Evolutionary conservation across 1,140 invertebrate species (phyloP).

Genomic region (Plodia interpunctella): DNA sequence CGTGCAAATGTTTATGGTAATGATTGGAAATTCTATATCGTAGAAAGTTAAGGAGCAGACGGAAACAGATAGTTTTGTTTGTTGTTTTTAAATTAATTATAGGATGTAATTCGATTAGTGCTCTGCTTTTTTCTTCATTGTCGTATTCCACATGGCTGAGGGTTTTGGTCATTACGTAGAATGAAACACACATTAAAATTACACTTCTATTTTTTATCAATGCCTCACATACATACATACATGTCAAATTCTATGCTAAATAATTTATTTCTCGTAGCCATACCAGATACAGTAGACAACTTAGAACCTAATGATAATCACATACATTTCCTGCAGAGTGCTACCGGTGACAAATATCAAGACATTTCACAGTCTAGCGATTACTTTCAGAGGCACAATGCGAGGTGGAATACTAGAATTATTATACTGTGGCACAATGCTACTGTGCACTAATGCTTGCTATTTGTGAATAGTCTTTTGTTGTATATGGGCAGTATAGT

Average conservation of each 20-base stretch:
- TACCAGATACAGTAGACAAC: background rate
- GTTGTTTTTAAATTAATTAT: no score
- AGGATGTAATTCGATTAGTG: no score
- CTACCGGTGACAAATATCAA: slow-evolving; percentile 53
- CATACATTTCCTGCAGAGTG: slow-evolving; percentile 2
- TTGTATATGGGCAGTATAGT: no score
- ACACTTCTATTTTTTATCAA: no score
- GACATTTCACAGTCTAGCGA: slow-evolving; percentile 65
- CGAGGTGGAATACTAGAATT: background rate
- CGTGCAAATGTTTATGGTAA: slow-evolving; percentile 24
- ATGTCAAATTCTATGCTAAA: no score
- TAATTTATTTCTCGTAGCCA: no score
- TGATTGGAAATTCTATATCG: background rate
- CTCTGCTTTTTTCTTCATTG: no score
- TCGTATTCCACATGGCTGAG: no score
- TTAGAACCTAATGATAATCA: slow-evolving; percentile 3
- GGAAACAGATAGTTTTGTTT: background rate
- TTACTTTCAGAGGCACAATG: slow-evolving; percentile 26
- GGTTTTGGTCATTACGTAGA: no score
- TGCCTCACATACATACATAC: no score
- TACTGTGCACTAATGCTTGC: slow-evolving; percentile 7
- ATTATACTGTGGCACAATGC: slow-evolving; percentile 3
- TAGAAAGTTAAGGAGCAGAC: background rate
- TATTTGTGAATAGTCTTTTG: slow-evolving; percentile 4
- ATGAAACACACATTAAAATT: no score